Conservation (phyloP, 2,888 invertebrate species). For the Eupithecia centaureata region DNA sequence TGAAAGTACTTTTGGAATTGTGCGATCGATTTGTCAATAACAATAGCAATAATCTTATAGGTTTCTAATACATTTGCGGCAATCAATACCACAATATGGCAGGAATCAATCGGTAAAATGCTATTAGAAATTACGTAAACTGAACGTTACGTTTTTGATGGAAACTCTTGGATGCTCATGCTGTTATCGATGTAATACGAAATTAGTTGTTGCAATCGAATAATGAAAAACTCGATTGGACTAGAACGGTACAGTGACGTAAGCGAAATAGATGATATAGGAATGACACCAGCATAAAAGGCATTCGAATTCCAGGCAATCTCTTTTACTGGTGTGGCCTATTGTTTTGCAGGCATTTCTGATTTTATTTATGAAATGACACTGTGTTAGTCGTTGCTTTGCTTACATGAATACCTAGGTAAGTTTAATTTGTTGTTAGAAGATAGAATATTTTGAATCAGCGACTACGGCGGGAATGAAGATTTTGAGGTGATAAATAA, state of each 20-base stretch:
- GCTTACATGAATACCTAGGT: background rate
- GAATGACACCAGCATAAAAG: conserved; percentile 42
- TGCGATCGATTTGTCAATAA: conserved; percentile 2
- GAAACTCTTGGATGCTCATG: conserved; percentile 61
- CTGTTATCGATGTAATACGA: conserved; percentile 66
- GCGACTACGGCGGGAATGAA: background rate
- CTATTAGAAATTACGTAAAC: conserved; percentile 63
- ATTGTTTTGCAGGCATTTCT: background rate
- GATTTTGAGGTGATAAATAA: background rate
- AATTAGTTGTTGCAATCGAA: conserved; percentile 71
- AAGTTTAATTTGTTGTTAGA: background rate
- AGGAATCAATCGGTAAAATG: conserved; percentile 48
- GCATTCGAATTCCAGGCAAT: conserved; percentile 23
- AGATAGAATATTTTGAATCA: background rate
- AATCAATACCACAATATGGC: conserved; percentile 43
- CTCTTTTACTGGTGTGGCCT: conserved; percentile 16
- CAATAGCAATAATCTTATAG: conserved; percentile 11
- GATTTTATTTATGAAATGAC: conserved; percentile 7
- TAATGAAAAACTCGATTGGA: conserved; percentile 63
- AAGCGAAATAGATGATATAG: conserved; percentile 55
- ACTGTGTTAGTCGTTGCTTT: conserved; percentile 2
- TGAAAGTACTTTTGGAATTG: background rate
- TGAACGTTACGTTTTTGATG: conserved; percentile 65
- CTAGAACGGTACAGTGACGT: conserved; percentile 59
- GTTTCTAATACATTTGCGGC: conserved; percentile 36